phyloP scores from a whole-genome alignment of 2,888 invertebrate genomes.

The Clivina fossor region DNA sequence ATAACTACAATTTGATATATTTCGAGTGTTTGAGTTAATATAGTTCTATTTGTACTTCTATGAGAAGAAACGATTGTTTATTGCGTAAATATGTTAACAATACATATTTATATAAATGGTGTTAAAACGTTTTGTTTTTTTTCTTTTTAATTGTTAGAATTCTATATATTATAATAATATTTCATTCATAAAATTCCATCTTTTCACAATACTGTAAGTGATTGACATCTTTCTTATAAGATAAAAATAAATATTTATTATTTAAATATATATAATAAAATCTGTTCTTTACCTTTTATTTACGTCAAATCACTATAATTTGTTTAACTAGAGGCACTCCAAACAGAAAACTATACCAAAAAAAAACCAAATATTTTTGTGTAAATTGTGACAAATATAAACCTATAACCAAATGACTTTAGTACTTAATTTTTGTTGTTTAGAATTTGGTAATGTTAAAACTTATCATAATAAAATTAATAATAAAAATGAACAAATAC shows the following conservation, averaged over 20 bases:
- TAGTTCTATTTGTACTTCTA: constrained; percentile 31
- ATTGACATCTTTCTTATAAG: constrained; percentile 22
- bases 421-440: constrained; percentile 5
- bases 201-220: constrained; percentile 25
- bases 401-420: not conserved
- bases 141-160: constrained; percentile 20
- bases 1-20: constrained; percentile 30
- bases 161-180: constrained; percentile 21
- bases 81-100: constrained; percentile 32
- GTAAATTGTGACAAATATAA: constrained; percentile 1
- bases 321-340: constrained; percentile 27
- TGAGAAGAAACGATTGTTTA: constrained; percentile 32
- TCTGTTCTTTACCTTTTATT: no score
- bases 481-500: constrained; percentile 17
- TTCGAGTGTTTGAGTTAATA: constrained; percentile 30
- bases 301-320: constrained; percentile 19
- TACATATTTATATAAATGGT: constrained; percentile 25
- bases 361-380: constrained; percentile 13
- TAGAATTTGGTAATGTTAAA: constrained; percentile 18
- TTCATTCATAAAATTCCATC: constrained; percentile 14
- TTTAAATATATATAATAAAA: constrained; percentile 23
- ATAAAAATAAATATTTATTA: constrained; percentile 28
- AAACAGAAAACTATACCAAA: constrained; percentile 20
- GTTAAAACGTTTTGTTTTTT: constrained; percentile 26
- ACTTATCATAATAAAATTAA: constrained; percentile 11